Evolutionary conservation across 2,113 vertebrate species (phyloP).

Genomic region (Colistium nudipinnis): DNA sequence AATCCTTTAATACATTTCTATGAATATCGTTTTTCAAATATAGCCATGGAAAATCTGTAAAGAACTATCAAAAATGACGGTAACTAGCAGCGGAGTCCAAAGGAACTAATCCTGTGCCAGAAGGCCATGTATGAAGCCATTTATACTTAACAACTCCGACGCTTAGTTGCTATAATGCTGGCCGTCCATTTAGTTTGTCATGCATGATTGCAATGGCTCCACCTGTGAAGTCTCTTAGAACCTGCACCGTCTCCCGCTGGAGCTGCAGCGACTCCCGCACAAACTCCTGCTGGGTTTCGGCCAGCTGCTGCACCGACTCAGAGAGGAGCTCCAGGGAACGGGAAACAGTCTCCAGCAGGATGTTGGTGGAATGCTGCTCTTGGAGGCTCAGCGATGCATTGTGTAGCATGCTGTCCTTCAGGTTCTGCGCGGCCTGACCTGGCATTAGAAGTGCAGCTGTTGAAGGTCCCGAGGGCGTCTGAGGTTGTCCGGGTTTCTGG

Average conservation of each 20-base stretch:
- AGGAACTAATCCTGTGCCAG: conserved; percentile 47
- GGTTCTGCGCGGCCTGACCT: conserved; percentile 15
- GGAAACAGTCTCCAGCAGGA: conserved; percentile 78
- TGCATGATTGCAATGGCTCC: conserved; percentile 81
- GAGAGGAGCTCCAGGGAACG: conserved; percentile 83
- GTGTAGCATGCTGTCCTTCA: conserved; percentile 63
- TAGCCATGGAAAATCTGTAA: conserved; percentile 47
- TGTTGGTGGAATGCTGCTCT: conserved; percentile 82
- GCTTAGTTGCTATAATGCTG: conserved; percentile 66
- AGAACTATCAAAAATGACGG: conserved; percentile 53
- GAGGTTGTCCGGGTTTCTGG: conserved; percentile 51
- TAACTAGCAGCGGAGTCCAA: conserved; percentile 44
- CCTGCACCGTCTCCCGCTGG: conserved; percentile 82
- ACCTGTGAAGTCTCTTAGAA: conserved; percentile 81
- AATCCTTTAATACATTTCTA: conserved; percentile 38
- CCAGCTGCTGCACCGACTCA: conserved; percentile 83
- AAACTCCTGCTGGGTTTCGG: conserved; percentile 84
- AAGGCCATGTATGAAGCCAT: conserved; percentile 47
- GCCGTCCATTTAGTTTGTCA: conserved; percentile 84
- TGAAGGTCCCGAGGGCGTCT: conserved; percentile 9
- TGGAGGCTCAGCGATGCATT: conserved; percentile 78
- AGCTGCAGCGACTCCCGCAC: conserved; percentile 80
- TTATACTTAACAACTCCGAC: conserved; percentile 1
- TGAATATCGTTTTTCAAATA: conserved; percentile 52
- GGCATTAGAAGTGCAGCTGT: background rate